phyloP scores from a whole-genome alignment of 30 jellyfish, hydroid and myxozoan genomes.

The Rhopilema esculentum region DNA sequence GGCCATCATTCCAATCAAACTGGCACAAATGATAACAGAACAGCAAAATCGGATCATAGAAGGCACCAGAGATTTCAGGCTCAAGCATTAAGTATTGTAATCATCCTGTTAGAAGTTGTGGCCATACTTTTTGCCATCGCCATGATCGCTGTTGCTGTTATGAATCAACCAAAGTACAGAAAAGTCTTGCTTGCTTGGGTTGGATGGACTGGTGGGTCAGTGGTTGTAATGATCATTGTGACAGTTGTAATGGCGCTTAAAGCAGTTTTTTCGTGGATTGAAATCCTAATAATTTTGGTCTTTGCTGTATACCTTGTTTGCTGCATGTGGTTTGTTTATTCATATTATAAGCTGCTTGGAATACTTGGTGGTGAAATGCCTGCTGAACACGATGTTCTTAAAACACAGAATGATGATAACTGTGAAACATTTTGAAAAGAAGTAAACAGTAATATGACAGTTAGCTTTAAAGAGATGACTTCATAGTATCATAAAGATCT shows the following conservation, averaged over 20 bases:
- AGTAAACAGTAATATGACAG: too few species aligned
- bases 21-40: not conserved
- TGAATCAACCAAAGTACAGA: not conserved
- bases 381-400: not conserved
- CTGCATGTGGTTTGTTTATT: constrained; percentile 1
- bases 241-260: not conserved
- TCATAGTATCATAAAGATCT: too few species aligned
- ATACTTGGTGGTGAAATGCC: not conserved
- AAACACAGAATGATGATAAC: not conserved
- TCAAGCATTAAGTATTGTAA: not conserved
- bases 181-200: not conserved
- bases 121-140: not conserved
- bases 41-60: too few species aligned
- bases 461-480: too few species aligned
- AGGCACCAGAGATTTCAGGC: too few species aligned
- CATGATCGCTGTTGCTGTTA: not conserved
- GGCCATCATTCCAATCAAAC: not conserved
- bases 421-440: too few species aligned
- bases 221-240: not conserved
- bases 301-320: not conserved
- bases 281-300: not conserved
- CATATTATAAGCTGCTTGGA: not conserved
- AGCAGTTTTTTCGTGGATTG: not conserved
- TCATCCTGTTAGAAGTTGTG: not conserved
- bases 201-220: not conserved